Conservation (phyloP, 2,113 vertebrate genomes). For the Periophthalmus modestus region DNA sequence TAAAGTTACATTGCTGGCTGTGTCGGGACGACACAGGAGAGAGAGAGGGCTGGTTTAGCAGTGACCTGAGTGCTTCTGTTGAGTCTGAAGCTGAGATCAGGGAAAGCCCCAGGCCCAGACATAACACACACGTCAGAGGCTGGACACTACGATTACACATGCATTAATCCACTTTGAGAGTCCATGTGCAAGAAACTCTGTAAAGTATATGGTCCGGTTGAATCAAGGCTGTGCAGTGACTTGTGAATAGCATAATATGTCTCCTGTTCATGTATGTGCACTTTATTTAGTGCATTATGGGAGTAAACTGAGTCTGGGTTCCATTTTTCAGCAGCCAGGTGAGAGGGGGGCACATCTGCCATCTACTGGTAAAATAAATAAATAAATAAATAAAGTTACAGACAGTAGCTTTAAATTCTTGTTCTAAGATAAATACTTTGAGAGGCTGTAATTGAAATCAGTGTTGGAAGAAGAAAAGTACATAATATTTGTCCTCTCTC, state of each 20-base stretch:
- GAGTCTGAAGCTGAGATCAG: slow-evolving; percentile 60
- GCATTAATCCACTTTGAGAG: background rate
- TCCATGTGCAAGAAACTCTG: background rate
- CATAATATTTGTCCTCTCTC: too few species aligned
- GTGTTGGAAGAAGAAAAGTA: too few species aligned
- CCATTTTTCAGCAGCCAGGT: too few species aligned
- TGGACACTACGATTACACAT: background rate
- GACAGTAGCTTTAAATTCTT: too few species aligned
- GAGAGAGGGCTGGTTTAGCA: slow-evolving; percentile 63
- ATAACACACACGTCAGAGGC: slow-evolving; percentile 30
- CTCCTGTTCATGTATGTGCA: background rate
- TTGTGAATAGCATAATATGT: background rate
- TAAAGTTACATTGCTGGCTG: slow-evolving; percentile 77
- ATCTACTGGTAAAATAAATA: too few species aligned
- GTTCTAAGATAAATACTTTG: too few species aligned
- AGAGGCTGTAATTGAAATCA: too few species aligned
- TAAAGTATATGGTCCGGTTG: background rate
- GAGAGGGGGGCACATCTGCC: too few species aligned
- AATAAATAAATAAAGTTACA: too few species aligned
- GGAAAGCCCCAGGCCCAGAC: slow-evolving; percentile 40
- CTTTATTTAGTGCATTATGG: background rate
- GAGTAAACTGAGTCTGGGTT: background rate
- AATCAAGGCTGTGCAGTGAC: background rate
- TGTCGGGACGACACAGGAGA: slow-evolving; percentile 66
- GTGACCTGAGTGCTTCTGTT: slow-evolving; percentile 64